Base-by-base conservation (phyloP, 2,113 vertebrate genomes). In the Onychostruthus taczanowskii region DNA sequence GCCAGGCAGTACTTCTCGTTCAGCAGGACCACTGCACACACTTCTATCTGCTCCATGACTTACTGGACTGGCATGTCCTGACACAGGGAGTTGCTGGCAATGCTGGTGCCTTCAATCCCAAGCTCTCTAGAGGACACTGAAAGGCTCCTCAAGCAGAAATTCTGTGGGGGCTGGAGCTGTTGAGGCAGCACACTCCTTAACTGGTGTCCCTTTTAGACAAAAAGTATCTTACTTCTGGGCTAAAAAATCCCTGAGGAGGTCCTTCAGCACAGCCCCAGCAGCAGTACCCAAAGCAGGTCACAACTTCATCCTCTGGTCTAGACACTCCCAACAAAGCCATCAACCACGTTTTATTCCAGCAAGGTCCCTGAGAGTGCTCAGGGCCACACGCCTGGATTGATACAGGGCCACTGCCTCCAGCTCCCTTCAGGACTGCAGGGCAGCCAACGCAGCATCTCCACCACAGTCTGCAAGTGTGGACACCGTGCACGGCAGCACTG, bases 401-500 rank as follows among this genome's bases (percentile, higher is more conserved):
- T 8, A 21, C 0, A 2, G 49, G 33, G 19, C 72, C 7, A 13
- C 49, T 35, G 37, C 27, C 33, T 52, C 43, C 43, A 63, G 58
- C 28, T 69, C 13, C 33, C 43, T 37, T 27, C 47, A 81, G 39
- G 31, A 61, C 75, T 27, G 21, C 44, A 52, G 30, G 23, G n/a
- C 61, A 79, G 27, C 6, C 79, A 10, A 6, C 0, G 1, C 37
- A 46, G 78, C 82, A 49, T 13, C 67, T 41, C 53, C 66, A 46
- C 14, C 47, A 24, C 3, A 2, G 46, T 55, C 61, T 27, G n/a
- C 33, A 68, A 41, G 30, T 5, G 3, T 3, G 4, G 78, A 59
- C 30, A n/a, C 27, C 1, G 0, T 1, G 12, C 7, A 30, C 26
- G 41, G 52, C 2, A 4, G 11, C 41, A 21, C 33, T 0, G 1